phyloP scores from a whole-genome alignment of 2,888 invertebrate genomes.

The Nephrotoma appendiculata region DNA sequence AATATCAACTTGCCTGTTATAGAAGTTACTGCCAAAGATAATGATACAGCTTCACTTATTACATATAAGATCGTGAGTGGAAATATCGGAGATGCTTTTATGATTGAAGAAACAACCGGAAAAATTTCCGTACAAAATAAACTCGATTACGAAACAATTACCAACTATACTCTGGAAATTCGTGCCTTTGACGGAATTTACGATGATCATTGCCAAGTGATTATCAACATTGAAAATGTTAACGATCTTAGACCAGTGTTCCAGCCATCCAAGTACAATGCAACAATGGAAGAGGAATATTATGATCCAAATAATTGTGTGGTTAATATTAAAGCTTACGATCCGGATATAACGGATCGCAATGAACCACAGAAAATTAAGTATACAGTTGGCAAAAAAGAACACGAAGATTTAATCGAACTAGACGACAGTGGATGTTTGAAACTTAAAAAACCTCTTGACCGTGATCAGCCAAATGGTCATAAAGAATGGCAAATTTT shows the following conservation, averaged over 20 bases:
- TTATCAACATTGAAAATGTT: slow-evolving; percentile 73
- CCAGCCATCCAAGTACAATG: slow-evolving; percentile 48
- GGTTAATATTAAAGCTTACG: slow-evolving; percentile 57
- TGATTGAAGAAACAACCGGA: slow-evolving; percentile 71
- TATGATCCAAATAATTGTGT: slow-evolving; percentile 49
- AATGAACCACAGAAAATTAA: slow-evolving; percentile 62
- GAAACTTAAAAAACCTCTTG: slow-evolving; percentile 45
- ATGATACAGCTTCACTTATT: slow-evolving; percentile 76
- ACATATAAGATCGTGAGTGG: slow-evolving; percentile 78
- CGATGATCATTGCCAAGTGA: slow-evolving; percentile 69
- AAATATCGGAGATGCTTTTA: slow-evolving; percentile 73
- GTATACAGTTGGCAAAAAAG: slow-evolving; percentile 56
- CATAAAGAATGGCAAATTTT: slow-evolving; percentile 63
- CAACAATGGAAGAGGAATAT: slow-evolving; percentile 61
- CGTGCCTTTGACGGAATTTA: slow-evolving; percentile 72
- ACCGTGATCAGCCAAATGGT: slow-evolving; percentile 81
- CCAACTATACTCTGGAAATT: slow-evolving; percentile 71
- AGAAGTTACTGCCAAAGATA: slow-evolving; percentile 76
- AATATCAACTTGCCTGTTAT: slow-evolving; percentile 71
- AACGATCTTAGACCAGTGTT: slow-evolving; percentile 90
- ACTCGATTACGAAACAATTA: slow-evolving; percentile 71
- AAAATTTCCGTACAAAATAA: slow-evolving; percentile 64
- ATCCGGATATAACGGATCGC: slow-evolving; percentile 71
- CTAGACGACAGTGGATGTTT: slow-evolving; percentile 67
- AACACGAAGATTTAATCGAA: slow-evolving; percentile 52